phyloP scores from a whole-genome alignment of 1,140 invertebrate species.

The Meloidogyne floridensis region DNA sequence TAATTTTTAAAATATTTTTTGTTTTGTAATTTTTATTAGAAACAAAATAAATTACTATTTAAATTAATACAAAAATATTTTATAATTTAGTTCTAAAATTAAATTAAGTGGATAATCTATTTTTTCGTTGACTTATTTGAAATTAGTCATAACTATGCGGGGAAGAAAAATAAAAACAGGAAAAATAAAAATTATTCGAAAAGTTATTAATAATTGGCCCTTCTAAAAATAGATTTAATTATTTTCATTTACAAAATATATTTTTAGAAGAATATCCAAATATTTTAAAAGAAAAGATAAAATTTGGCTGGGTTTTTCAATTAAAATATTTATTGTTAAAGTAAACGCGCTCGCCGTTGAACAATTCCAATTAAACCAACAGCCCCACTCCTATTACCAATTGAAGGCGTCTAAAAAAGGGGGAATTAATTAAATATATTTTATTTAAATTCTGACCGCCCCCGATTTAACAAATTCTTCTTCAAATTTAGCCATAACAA shows the following conservation, averaged over 20 bases:
- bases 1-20: conserved; percentile 22
- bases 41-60: too few species aligned
- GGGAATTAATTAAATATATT: not conserved
- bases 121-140: too few species aligned
- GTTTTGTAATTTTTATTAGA: not conserved
- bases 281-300: too few species aligned
- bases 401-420: conserved; percentile 41
- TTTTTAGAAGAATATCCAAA: not conserved
- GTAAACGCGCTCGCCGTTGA: conserved; percentile 12
- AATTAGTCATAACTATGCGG: too few species aligned
- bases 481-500: conserved; percentile 51
- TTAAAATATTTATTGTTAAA: conserved; percentile 4
- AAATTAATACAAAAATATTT: too few species aligned
- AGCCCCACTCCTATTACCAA: conserved; percentile 40
- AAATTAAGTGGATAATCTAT: too few species aligned
- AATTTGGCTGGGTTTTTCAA: not conserved
- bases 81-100: too few species aligned
- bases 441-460: not conserved
- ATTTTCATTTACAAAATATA: not conserved
- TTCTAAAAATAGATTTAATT: not conserved
- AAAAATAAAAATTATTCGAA: too few species aligned
- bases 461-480: conserved; percentile 46
- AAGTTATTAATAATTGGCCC: too few species aligned
- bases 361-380: not conserved
- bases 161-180: too few species aligned